Conservation (phyloP, 2,113 vertebrate genomes). For the Sminthopsis crassicaudata region DNA sequence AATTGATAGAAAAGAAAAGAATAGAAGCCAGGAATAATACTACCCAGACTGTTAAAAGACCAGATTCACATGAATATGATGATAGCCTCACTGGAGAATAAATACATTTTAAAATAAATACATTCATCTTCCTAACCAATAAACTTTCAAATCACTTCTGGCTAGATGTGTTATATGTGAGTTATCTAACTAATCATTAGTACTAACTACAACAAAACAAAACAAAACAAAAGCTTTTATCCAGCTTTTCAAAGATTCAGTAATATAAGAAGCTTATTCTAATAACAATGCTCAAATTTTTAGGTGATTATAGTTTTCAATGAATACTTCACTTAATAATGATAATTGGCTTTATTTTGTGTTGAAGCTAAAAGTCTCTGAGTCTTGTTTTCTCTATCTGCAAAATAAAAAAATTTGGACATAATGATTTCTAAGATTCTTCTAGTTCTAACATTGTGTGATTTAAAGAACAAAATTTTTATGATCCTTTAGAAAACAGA, state of each 20-base stretch:
- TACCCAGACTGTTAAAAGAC: not conserved
- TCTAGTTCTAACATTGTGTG: not conserved
- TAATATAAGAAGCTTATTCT: conserved; percentile 4
- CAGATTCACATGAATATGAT: not conserved
- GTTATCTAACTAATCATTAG: not conserved
- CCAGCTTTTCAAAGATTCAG: not conserved
- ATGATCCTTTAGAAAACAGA: not conserved
- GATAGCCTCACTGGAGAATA: not conserved
- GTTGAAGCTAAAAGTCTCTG: not conserved
- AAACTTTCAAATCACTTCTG: conserved; percentile 6
- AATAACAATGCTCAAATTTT: conserved; percentile 28
- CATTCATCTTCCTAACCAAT: not conserved
- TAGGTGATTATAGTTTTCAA: conserved; percentile 23
- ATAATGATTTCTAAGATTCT: not conserved
- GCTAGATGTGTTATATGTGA: not conserved
- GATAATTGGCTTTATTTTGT: not conserved
- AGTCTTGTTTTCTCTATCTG: not conserved
- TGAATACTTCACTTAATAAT: conserved; percentile 3
- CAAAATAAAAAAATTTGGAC: not conserved
- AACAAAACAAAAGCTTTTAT: not conserved
- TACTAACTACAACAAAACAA: not conserved
- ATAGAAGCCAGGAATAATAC: not conserved
- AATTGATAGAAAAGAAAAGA: not conserved
- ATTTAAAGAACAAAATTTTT: not conserved
- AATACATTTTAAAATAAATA: not conserved